A percentile compares a stretch with the other conserved stretches of the same genome.
phyloP scores from a whole-genome alignment of 2,888 invertebrate species.

The Ormyrus thymus region DNA sequence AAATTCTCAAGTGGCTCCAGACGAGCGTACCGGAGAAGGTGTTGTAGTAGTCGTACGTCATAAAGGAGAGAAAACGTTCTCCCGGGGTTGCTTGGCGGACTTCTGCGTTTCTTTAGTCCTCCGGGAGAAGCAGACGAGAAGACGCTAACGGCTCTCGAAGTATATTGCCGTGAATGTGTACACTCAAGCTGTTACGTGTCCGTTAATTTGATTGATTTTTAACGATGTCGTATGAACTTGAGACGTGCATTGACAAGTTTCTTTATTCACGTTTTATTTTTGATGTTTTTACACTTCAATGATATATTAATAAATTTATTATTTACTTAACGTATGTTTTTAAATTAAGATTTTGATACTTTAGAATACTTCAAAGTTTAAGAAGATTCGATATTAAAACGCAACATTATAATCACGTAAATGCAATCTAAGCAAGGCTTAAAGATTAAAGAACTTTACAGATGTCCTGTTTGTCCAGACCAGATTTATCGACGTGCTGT shows the following conservation, averaged over 20 bases:
- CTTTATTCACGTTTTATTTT: too few species aligned
- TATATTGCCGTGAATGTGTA: not conserved
- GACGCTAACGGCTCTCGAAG: slow-evolving; percentile 3
- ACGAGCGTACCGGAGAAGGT: not conserved
- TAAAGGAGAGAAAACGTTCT: slow-evolving; percentile 22
- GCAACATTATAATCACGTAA: slow-evolving; percentile 14
- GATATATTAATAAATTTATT: too few species aligned
- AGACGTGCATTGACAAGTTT: too few species aligned
- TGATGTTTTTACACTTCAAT: too few species aligned
- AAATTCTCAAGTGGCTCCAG: slow-evolving; percentile 38
- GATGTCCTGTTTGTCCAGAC: slow-evolving; percentile 11
- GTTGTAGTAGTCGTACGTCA: slow-evolving; percentile 2
- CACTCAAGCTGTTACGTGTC: too few species aligned
- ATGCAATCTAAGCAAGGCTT: not conserved
- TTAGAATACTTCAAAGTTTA: too few species aligned
- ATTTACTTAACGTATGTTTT: too few species aligned
- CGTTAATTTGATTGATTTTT: too few species aligned
- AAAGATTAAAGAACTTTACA: slow-evolving; percentile 29
- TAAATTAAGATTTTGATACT: too few species aligned
- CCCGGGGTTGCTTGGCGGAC: not conserved
- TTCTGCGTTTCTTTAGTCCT: slow-evolving; percentile 8
- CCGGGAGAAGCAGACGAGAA: not conserved
- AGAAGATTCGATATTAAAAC: not conserved
- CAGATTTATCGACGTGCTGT: slow-evolving; percentile 29
- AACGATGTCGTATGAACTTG: too few species aligned